Evolutionary conservation across 1,140 invertebrate genomes (phyloP).

Genomic region (Drosophila pachea): DNA sequence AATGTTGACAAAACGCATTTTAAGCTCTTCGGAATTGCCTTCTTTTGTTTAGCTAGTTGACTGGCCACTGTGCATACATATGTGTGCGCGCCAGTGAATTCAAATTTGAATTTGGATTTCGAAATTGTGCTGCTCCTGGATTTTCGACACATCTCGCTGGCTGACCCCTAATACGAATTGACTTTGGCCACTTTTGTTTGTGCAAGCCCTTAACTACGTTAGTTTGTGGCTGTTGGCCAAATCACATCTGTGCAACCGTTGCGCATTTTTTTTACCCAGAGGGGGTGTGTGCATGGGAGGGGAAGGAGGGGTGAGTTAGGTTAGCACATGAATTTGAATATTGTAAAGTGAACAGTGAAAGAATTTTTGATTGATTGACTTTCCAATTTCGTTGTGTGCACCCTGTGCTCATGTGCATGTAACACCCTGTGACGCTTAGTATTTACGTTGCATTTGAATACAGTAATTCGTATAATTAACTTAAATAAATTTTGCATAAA

Average conservation of each 20-base stretch:
- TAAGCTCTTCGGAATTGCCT: conserved; percentile 67
- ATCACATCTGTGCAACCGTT: conserved; percentile 26
- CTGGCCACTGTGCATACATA: conserved; percentile 15
- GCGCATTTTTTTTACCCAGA: conserved; percentile 32
- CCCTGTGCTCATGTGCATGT: too few relatives aligned
- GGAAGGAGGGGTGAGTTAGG: too few relatives aligned
- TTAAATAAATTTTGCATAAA: background rate
- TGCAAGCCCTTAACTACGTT: conserved; percentile 27
- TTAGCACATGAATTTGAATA: too few relatives aligned
- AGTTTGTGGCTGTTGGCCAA: conserved; percentile 23
- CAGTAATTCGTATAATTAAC: background rate
- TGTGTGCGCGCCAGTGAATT: conserved; percentile 38
- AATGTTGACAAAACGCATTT: conserved; percentile 77
- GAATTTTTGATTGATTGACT: too few relatives aligned
- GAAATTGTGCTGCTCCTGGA: conserved; percentile 28
- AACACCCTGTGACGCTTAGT: too few relatives aligned
- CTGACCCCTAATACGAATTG: conserved; percentile 29
- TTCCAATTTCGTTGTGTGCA: too few relatives aligned
- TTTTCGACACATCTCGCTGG: background rate
- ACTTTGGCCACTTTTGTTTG: conserved; percentile 31
- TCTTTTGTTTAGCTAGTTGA: conserved; percentile 64
- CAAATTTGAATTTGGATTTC: conserved; percentile 64
- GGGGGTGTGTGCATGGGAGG: background rate
- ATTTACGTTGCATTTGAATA: too few relatives aligned
- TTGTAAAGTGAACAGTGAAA: too few relatives aligned